Base-by-base conservation (phyloP, 2,113 vertebrate species). In the Nymphicus hollandicus region DNA sequence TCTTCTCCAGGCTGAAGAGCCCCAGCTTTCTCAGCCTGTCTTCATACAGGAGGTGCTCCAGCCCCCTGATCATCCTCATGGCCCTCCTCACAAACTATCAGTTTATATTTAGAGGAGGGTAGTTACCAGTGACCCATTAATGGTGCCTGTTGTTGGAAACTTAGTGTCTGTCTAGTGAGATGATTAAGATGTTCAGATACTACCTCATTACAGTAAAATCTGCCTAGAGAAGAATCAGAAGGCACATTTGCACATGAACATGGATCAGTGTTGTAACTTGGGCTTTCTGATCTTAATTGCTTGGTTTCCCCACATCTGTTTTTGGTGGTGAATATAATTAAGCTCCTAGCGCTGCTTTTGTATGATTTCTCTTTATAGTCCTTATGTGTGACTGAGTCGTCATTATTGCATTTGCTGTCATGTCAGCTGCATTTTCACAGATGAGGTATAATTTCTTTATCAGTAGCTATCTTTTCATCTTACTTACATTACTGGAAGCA, bases 381-480 rank as follows among this genome's bases (percentile, higher is more conserved):
- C 17, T 77, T 82, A 44, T 2, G 2, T 82, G 49, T 87, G 66
- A 77, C 53, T 28, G 63, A 76, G 29, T 58, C 10, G 6, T 82
- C 31, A 18, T 72, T 66, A 66, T 22, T 78, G 37, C 53, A 66
- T 73, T 73, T 93, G n/a, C 39, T 74, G 12, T 91, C 16, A 24
- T 10, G 17, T 77, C 64, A 83, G 50, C 46, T 94, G 58, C 33
- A 43, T 77, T 92, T 93, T 88, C 56, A 63, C 43, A 78, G n/a
- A 10, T 55, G 28, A 33, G 17, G 19, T 69, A 12, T 49, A 28
- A 58, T 81, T 88, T 70, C 28, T 68, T 41, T 55, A 66, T 86
- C 65, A 61, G 25, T 37, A 91, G 64, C 49, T 71, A 35, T 49
- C 39, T 22, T 80, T 56, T 84, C n/a, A 55, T 82, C 55, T 53